Evolutionary conservation across 2,113 vertebrate species (phyloP), one percentile per base, ranked within the genome.

Genomic region (Dasyprocta punctata): DNA sequence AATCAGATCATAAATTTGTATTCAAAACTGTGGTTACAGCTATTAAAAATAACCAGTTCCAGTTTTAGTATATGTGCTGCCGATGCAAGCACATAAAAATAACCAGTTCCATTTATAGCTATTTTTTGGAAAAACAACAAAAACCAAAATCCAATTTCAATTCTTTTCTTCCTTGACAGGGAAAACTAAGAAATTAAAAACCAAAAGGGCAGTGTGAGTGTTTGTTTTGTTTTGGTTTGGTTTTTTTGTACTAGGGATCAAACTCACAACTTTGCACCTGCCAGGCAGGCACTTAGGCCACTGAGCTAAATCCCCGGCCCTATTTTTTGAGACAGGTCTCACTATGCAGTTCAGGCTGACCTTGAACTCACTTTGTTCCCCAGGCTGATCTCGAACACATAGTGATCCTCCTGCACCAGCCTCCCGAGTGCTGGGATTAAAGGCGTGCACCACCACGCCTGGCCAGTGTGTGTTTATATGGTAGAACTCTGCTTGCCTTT

Each of bases 171-270:
- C 26, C 58, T 92, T 80, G 71, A 84, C 65, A 85, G 41, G 41
- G 49, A 85, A 93, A 92, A 69, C n/a, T 30, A 67, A 91, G 41
- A 92, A 87, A 84, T n/a, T 30, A 77, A 95, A 86, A 92, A 73
- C 3, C 30, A 87, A 65, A 75, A 71, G 24, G 65, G 28, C 65
- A 38, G 28, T 84, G 33, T 78, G 86, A 3, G 12, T 61, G 19
- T 85, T 95, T 85, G 52, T n/a, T n/a, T n/a, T n/a, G n/a, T n/a
- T n/a, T n/a, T n/a, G n/a, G n/a, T n/a, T n/a, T n/a, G n/a, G n/a
- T n/a, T n/a, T n/a, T n/a, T n/a, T n/a, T n/a, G n/a, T n/a, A n/a
- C n/a, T n/a, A n/a, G n/a, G n/a, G n/a, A n/a, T n/a, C n/a, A n/a
- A n/a, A n/a, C n/a, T n/a, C n/a, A n/a, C n/a, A n/a, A n/a, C n/a